Evolutionary conservation across 1,140 invertebrate genomes (phyloP).

Genomic region (Papilio xuthus): DNA sequence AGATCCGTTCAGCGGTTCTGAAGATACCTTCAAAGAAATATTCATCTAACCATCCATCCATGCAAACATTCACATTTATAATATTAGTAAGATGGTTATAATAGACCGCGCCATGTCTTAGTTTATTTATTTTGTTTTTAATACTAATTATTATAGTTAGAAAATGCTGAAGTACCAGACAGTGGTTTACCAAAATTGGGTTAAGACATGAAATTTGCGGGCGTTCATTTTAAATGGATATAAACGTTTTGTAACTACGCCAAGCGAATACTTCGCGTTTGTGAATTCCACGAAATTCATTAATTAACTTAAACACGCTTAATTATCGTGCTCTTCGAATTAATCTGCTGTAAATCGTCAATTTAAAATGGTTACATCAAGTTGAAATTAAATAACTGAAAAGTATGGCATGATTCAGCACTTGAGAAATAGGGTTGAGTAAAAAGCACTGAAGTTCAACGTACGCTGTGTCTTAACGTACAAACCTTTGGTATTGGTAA

Average conservation of each 20-base stretch:
- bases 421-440: too few species aligned
- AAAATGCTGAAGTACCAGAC: neutral
- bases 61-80: too few species aligned
- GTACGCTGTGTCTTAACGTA: too few species aligned
- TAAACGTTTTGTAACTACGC: conserved; percentile 13
- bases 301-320: conserved; percentile 34
- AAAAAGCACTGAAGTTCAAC: too few species aligned
- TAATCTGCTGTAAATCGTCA: conserved; percentile 22
- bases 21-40: too few species aligned
- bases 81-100: too few species aligned
- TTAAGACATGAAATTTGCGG: conserved; percentile 7
- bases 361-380: conserved; percentile 2
- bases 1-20: too few species aligned
- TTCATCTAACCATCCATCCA: too few species aligned
- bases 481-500: too few species aligned
- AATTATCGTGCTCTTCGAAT: conserved; percentile 31
- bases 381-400: neutral
- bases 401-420: too few species aligned
- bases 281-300: conserved; percentile 28
- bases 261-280: conserved; percentile 23
- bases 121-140: neutral
- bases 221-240: neutral
- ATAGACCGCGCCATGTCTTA: neutral
- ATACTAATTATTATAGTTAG: neutral
- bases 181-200: neutral